A percentile compares a stretch with the other conserved stretches of the same genome.
Evolutionary conservation across 2,888 invertebrate species (phyloP).

Genomic region (Lasioglossum zephyrum): DNA sequence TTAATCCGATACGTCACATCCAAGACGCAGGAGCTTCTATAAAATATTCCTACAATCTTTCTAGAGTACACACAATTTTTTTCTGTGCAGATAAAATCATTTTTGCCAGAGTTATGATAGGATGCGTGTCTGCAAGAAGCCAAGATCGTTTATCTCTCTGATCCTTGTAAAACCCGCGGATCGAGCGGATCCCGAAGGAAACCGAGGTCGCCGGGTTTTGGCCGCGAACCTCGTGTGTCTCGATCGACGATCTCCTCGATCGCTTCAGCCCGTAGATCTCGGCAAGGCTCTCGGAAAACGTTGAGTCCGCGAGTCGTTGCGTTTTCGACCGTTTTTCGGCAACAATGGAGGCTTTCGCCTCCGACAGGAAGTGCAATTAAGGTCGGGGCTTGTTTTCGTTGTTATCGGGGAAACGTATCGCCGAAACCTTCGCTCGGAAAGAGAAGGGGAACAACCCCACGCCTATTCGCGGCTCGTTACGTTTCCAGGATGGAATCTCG

Average conservation of each 20-base stretch:
- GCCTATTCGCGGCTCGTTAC: constrained; percentile 48
- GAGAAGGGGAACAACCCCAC: neutral
- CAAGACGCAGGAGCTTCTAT: too few species aligned
- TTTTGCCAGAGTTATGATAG: neutral
- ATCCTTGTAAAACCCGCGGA: neutral
- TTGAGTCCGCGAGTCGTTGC: neutral
- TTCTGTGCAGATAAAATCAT: neutral
- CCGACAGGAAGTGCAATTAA: constrained; percentile 49
- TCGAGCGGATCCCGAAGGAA: neutral
- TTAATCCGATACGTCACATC: too few species aligned
- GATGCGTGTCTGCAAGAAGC: neutral
- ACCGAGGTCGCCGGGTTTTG: neutral
- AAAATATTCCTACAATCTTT: neutral
- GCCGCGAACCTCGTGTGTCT: neutral
- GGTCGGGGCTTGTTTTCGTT: constrained; percentile 40
- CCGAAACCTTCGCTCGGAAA: constrained; percentile 25
- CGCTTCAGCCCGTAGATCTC: neutral
- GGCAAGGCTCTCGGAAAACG: constrained; percentile 13
- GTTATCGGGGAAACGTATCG: constrained; percentile 49
- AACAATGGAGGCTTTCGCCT: constrained; percentile 35
- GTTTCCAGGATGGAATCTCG: constrained; percentile 49
- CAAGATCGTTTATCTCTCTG: neutral
- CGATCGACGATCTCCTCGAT: neutral
- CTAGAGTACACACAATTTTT: neutral
- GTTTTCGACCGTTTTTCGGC: constrained; percentile 29